Percentiles rank a stretch among this genome's conserved stretches.
phyloP scores from a whole-genome alignment of 2,888 invertebrate species.

The Acanthoscelides obtectus region DNA sequence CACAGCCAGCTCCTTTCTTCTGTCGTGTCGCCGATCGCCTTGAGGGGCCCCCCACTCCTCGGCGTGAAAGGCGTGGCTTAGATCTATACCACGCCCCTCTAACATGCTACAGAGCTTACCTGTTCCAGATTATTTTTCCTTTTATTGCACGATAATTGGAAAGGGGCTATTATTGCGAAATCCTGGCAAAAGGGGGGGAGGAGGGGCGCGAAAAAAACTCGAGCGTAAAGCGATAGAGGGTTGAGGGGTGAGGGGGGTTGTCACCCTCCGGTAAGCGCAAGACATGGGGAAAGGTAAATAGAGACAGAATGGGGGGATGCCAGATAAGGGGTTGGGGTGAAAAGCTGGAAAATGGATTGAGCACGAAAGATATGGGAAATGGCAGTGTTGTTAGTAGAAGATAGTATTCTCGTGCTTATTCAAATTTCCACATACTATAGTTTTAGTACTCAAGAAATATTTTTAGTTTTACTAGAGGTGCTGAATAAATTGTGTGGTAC shows the following conservation, averaged over 20 bases:
- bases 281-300: neutral
- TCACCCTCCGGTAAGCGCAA: neutral
- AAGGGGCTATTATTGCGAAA: conserved; percentile 1
- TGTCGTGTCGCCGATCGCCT: conserved; percentile 20
- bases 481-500: too few relatives aligned
- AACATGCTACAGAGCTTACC: conserved; percentile 19
- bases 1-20: conserved; percentile 28
- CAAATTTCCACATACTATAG: neutral
- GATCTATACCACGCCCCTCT: neutral
- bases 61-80: conserved; percentile 14
- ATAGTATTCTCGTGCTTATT: neutral
- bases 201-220: neutral
- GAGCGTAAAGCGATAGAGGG: neutral
- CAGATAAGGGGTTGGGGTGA: neutral
- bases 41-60: conserved; percentile 11
- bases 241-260: neutral
- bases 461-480: too few relatives aligned
- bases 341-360: neutral
- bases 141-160: conserved; percentile 31
- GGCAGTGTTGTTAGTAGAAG: neutral
- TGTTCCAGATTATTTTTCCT: conserved; percentile 31
- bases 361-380: neutral
- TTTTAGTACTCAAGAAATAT: too few relatives aligned
- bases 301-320: neutral
- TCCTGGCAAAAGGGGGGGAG: neutral